Evolutionary conservation across 2,888 invertebrate genomes (phyloP).

Genomic region (Hermodice carunculata): DNA sequence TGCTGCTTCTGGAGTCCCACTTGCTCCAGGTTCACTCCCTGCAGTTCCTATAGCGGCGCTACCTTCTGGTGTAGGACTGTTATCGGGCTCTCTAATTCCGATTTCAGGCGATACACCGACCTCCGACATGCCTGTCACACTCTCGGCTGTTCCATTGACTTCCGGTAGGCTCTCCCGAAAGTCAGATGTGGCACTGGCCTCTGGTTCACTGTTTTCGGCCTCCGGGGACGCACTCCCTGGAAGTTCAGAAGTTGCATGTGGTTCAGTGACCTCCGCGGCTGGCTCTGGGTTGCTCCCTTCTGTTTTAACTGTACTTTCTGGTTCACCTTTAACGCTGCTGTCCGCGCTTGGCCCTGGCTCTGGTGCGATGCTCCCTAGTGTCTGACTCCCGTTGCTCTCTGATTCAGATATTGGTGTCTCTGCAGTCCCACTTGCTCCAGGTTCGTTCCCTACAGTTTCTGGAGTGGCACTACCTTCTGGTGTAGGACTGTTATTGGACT

Average conservation of each 20-base stretch:
- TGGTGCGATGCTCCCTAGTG: constrained; percentile 1
- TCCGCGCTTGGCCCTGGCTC: constrained; percentile 9
- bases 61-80: constrained; percentile 24
- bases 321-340: not conserved
- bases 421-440: constrained; percentile 2
- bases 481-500: not conserved
- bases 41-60: not conserved
- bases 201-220: not conserved
- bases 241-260: not conserved
- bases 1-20: constrained; percentile 14
- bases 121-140: not conserved
- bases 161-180: not conserved
- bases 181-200: not conserved
- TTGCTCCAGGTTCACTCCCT: not conserved
- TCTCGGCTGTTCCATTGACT: constrained; percentile 3
- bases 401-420: not conserved
- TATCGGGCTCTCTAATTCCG: constrained; percentile 1
- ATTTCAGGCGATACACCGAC: not conserved
- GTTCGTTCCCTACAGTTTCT: constrained; percentile 16
- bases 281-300: not conserved
- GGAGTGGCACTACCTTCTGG: not conserved
- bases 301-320: constrained; percentile 12
- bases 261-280: constrained; percentile 20
- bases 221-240: too few species aligned
- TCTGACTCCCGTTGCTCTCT: constrained; percentile 1